A percentile compares a stretch with the other conserved stretches of the same genome.
phyloP scores from a whole-genome alignment of 2,888 invertebrate species.

The Euplexia lucipara region DNA sequence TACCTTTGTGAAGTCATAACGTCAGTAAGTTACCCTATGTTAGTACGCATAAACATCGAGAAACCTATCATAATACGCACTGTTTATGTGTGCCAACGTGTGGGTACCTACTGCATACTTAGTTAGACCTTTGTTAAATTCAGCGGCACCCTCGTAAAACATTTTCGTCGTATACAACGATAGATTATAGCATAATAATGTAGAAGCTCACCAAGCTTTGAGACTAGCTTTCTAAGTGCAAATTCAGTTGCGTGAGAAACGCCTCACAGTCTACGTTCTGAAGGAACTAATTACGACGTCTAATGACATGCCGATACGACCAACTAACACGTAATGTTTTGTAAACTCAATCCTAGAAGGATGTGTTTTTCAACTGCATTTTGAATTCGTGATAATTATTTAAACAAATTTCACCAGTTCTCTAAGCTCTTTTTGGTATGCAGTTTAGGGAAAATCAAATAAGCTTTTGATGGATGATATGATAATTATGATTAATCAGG shows the following conservation, averaged over 20 bases:
- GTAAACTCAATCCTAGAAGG: background rate
- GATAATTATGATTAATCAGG: too few species aligned
- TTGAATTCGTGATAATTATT: too few species aligned
- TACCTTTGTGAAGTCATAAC: background rate
- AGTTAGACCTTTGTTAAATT: conserved; percentile 8
- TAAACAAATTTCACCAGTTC: too few species aligned
- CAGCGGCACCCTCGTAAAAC: background rate
- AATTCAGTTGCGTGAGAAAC: conserved; percentile 49
- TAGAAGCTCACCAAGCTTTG: conserved; percentile 17
- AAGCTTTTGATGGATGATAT: too few species aligned
- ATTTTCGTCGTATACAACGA: background rate
- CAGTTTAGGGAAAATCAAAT: too few species aligned
- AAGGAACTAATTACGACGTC: conserved; percentile 55
- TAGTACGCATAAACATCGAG: too few species aligned
- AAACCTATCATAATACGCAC: background rate
- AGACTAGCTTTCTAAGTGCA: conserved; percentile 43
- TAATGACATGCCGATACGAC: conserved; percentile 49
- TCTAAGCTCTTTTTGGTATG: too few species aligned
- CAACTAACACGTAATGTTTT: conserved; percentile 13
- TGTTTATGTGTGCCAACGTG: background rate
- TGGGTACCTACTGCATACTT: background rate
- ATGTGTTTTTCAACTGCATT: background rate
- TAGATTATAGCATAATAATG: conserved; percentile 18
- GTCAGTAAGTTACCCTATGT: too few species aligned
- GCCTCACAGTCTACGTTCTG: conserved; percentile 11